phyloP scores from a whole-genome alignment of 2,797 vertebrate genomes.

The Lycodopsis pacificus region DNA sequence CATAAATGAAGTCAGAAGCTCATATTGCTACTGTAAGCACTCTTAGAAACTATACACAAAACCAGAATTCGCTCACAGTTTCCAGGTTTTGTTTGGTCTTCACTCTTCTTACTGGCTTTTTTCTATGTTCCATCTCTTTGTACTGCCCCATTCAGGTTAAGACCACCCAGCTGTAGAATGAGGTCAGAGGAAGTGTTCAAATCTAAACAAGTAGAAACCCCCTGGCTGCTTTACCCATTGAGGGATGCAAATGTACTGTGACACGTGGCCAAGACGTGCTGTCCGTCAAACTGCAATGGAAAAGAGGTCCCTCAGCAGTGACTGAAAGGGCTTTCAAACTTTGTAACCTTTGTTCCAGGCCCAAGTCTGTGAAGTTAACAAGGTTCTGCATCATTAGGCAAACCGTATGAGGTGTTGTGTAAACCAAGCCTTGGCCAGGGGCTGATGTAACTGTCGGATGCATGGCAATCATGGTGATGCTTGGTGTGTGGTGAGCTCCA shows the following conservation, averaged over 20 bases:
- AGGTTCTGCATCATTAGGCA: slow-evolving; percentile 57
- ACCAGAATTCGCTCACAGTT: slow-evolving; percentile 10
- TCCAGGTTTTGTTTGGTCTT: slow-evolving; percentile 2
- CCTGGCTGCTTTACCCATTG: slow-evolving; percentile 33
- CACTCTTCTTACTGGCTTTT: slow-evolving; percentile 6
- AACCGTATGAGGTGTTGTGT: slow-evolving; percentile 34
- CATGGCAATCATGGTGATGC: background rate
- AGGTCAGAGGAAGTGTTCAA: slow-evolving; percentile 58
- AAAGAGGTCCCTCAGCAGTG: slow-evolving; percentile 49
- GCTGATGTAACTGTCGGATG: slow-evolving; percentile 9
- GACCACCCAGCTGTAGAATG: slow-evolving; percentile 66
- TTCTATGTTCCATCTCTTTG: slow-evolving; percentile 37
- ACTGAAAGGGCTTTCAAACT: slow-evolving; percentile 59
- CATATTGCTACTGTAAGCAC: slow-evolving; percentile 31
- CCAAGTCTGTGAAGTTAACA: slow-evolving; percentile 53
- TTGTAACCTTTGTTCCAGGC: slow-evolving; percentile 37
- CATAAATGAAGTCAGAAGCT: slow-evolving; percentile 15
- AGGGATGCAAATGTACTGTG: slow-evolving; percentile 53
- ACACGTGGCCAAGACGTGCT: slow-evolving; percentile 43
- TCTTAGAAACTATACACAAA: slow-evolving; percentile 29
- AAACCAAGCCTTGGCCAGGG: slow-evolving; percentile 24
- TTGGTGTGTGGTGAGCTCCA: too few species aligned
- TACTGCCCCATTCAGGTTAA: slow-evolving; percentile 39
- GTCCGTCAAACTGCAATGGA: slow-evolving; percentile 50
- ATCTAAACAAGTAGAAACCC: slow-evolving; percentile 57